Base-by-base conservation (phyloP, 2,113 vertebrate genomes). In the Aptenodytes patagonicus region DNA sequence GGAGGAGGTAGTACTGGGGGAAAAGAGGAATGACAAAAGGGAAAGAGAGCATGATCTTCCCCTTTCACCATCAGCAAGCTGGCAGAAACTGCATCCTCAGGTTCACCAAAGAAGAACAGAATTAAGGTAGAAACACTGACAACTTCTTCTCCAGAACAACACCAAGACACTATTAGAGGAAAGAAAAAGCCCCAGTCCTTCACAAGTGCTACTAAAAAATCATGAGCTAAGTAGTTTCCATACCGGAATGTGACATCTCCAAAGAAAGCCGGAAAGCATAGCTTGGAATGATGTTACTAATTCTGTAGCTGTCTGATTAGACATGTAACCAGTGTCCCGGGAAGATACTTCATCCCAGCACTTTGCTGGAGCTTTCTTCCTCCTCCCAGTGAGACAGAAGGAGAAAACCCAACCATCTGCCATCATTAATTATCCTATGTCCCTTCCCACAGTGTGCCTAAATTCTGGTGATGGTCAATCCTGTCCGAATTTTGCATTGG, bases 231-330 rank as follows among this genome's bases (percentile, higher is more conserved):
- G 44, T 51, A 47, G 60, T 55, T 90, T 38, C 69, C 55, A 31
- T 13, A n/a, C 6, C 3, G 15, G 64, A 78, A 75, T 71, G 83
- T 73, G 80, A 29, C 65, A 75, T 71, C 65, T 87, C 83, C 70
- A 81, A 84, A 87, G 76, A 36, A 83, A 88, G 88, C 13, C 0
- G 8, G 55, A 92, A 75, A 77, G 55, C 76, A 36, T 7, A 65
- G 83, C 83, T 73, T 58, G 61, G 87, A 82, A 82, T 84, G 72
- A 21, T 13, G 83, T 95, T 90, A 44, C 90, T 94, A 96, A 94
- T 95, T 89, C 61, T 49, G 69, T 76, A 91, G 72, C 90, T 54
- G 26, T 25, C 42, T 78, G 34, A 65, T 52, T 6, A 19, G n/a
- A 73, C 51, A 29, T 6, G 72, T 71, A 78, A 83, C 60, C 46